Conservation (phyloP, 2,888 invertebrate genomes). For the Neelides folsomi region DNA sequence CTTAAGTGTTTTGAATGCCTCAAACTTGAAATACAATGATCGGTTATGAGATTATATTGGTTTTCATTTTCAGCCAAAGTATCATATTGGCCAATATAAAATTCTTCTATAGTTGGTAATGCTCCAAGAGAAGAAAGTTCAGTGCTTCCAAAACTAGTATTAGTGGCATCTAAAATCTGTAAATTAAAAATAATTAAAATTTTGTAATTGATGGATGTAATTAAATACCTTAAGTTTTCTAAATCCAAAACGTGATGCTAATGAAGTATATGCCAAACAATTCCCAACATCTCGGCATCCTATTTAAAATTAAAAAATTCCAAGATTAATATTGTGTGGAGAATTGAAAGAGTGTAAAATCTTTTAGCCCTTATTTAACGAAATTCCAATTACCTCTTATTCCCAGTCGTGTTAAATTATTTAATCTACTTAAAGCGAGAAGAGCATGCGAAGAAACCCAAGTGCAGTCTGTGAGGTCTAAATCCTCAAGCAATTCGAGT, state of each 20-base stretch:
- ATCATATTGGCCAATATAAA: slow-evolving; percentile 31
- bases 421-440: slow-evolving; percentile 28
- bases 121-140: slow-evolving; percentile 24
- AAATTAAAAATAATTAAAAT: slow-evolving; percentile 3
- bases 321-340: no score
- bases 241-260: slow-evolving; percentile 30
- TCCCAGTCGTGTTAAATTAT: slow-evolving; percentile 13
- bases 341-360: no score
- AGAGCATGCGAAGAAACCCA: slow-evolving; percentile 27
- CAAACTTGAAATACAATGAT: slow-evolving; percentile 18
- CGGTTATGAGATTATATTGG: slow-evolving; percentile 18
- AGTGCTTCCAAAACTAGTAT: slow-evolving; percentile 24
- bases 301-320: no score
- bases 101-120: slow-evolving; percentile 26
- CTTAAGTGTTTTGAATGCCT: slow-evolving; percentile 13
- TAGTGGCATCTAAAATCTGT: slow-evolving; percentile 29
- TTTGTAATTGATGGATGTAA: no score
- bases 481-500: slow-evolving; percentile 20
- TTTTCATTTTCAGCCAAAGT: slow-evolving; percentile 9
- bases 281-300: slow-evolving; percentile 29
- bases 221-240: slow-evolving; percentile 20
- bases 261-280: slow-evolving; percentile 28
- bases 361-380: no score
- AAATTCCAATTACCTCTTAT: no score
- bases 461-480: slow-evolving; percentile 26